phyloP scores from a whole-genome alignment of 2,797 vertebrate species.

The Anas georgica region DNA sequence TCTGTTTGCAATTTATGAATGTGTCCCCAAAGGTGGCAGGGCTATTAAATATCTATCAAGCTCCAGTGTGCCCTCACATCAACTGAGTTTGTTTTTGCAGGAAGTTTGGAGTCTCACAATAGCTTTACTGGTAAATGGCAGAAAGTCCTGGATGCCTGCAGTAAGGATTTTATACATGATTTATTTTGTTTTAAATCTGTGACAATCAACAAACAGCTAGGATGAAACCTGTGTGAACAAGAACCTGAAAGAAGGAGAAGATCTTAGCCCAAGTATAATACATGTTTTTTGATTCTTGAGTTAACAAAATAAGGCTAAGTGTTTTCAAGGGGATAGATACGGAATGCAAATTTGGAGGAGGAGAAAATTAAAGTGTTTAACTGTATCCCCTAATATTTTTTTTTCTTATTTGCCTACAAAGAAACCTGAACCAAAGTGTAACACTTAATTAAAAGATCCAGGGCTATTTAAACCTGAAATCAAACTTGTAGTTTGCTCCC shows the following conservation, averaged over 20 bases:
- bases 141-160: not conserved
- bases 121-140: not conserved
- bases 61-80: not conserved
- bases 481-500: not conserved
- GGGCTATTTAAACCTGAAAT: not conserved
- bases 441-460: not conserved
- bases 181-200: slow-evolving; percentile 34
- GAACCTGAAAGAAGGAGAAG: slow-evolving; percentile 14
- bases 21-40: not conserved
- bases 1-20: not conserved
- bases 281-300: slow-evolving; percentile 30
- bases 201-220: not conserved
- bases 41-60: not conserved
- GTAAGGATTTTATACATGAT: not conserved
- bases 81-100: not conserved
- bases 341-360: not conserved
- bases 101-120: not conserved
- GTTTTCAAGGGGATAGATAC: not conserved
- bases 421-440: not conserved
- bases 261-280: slow-evolving; percentile 1
- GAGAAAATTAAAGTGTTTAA: not conserved
- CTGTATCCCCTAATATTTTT: not conserved
- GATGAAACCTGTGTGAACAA: slow-evolving; percentile 36
- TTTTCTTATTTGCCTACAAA: not conserved
- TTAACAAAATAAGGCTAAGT: not conserved